phyloP scores from a whole-genome alignment of 2,797 vertebrate species.

The Denticeps clupeoides region DNA sequence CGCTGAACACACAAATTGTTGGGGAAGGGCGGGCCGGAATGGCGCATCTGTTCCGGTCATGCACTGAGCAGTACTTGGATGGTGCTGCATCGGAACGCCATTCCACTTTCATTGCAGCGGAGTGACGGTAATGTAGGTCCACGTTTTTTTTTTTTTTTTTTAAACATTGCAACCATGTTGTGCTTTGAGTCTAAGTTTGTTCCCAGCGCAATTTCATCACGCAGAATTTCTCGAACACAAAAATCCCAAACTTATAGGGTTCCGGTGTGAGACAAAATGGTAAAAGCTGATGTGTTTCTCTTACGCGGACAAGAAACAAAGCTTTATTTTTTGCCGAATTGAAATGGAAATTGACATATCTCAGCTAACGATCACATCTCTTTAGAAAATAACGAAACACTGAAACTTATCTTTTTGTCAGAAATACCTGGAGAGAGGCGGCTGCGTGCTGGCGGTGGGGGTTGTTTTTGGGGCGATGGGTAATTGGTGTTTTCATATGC shows the following conservation, averaged over 20 bases:
- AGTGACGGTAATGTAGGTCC: no score
- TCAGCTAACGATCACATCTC: slow-evolving; percentile 17
- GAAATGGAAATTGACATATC: slow-evolving; percentile 13
- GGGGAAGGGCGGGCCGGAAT: no score
- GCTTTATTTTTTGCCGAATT: slow-evolving; percentile 4
- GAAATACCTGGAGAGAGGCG: not conserved
- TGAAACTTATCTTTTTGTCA: not conserved
- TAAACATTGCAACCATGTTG: not conserved
- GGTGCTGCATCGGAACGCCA: no score
- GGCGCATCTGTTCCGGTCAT: no score
- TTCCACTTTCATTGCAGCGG: no score
- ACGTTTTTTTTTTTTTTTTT: not conserved
- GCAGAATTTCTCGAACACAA: slow-evolving; percentile 10
- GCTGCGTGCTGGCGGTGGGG: no score
- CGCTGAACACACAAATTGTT: slow-evolving; percentile 9
- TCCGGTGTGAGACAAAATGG: no score
- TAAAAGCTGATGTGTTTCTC: no score
- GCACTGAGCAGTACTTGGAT: no score
- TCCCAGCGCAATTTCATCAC: slow-evolving; percentile 15
- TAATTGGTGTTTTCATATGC: no score
- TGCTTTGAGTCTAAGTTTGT: slow-evolving; percentile 9
- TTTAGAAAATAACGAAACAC: not conserved
- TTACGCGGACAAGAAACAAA: not conserved
- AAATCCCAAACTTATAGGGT: no score
- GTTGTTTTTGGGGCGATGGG: no score